Evolutionary conservation across 64 coral and sea anemone genomes (phyloP).

Genomic region (Stylophora pistillata): DNA sequence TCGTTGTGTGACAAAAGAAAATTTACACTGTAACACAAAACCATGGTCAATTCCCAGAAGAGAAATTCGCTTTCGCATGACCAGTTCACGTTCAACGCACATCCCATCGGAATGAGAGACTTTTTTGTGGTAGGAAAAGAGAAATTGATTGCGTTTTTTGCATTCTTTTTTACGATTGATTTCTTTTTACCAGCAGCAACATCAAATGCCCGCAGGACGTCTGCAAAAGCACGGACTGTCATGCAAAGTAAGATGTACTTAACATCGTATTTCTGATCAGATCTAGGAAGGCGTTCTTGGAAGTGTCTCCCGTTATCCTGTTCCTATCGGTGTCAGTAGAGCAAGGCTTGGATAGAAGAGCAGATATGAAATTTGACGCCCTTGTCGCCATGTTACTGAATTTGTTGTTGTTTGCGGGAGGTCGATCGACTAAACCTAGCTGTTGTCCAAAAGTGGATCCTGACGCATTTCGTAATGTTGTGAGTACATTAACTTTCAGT

Average conservation of each 20-base stretch:
- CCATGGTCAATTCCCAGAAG: background rate
- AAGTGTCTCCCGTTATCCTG: too few relatives aligned
- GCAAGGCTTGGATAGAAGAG: background rate
- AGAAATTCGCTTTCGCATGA: too few relatives aligned
- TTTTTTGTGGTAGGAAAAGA: too few relatives aligned
- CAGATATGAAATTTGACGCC: background rate
- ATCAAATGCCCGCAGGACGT: too few relatives aligned
- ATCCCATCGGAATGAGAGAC: too few relatives aligned
- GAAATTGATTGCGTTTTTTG: too few relatives aligned
- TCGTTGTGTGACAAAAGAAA: background rate
- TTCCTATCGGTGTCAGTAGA: too few relatives aligned
- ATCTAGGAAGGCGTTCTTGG: too few relatives aligned
- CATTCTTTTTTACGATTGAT: too few relatives aligned
- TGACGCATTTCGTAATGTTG: constrained; percentile 26
- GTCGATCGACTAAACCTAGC: background rate
- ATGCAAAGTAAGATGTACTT: background rate
- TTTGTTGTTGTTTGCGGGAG: background rate
- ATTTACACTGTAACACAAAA: background rate
- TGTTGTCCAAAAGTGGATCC: constrained; percentile 31
- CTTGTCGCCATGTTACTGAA: background rate
- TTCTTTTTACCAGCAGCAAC: too few relatives aligned
- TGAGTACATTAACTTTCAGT: background rate
- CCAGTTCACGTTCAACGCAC: too few relatives aligned
- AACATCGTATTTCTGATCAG: too few relatives aligned
- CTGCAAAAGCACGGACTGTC: background rate